These are phyloP conservation scores for Cartodere bifasciata DNA, from an alignment of 2,888 invertebrate species.

Conservation along the genomic window DNA sequence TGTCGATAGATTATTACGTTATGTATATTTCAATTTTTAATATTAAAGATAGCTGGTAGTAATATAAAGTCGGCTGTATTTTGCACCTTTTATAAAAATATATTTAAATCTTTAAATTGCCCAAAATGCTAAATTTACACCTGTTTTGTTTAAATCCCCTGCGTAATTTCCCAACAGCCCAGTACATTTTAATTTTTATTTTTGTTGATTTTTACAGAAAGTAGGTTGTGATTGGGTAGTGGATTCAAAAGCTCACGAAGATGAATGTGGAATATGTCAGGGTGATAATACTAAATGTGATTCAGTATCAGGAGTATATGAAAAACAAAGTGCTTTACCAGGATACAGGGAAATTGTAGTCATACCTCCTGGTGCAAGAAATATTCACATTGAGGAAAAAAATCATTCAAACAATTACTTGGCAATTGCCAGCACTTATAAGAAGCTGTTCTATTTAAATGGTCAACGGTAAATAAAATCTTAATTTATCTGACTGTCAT, in stretches of 20 bases:
- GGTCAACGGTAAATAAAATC: conserved; percentile 52
- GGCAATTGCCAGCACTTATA: conserved; percentile 58
- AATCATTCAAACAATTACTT: conserved; percentile 66
- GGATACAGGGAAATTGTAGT: conserved; percentile 51
- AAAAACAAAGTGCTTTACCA: conserved; percentile 34
- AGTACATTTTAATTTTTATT: too few relatives aligned
- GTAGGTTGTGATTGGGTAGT: conserved; percentile 88
- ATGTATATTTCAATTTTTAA: too few relatives aligned
- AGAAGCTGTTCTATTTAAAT: conserved; percentile 63
- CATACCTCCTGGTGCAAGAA: conserved; percentile 68
- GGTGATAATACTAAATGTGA: conserved; percentile 74
- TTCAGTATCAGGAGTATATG: conserved; percentile 48
- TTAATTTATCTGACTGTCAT: too few relatives aligned
- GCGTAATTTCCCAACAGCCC: too few relatives aligned
- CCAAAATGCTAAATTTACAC: too few relatives aligned
- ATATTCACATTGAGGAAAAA: conserved; percentile 65
- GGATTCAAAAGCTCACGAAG: conserved; percentile 66
- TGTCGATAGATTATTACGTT: too few relatives aligned
- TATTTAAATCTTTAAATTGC: too few relatives aligned
- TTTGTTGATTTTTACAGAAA: conserved; percentile 51
- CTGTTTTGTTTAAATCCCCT: too few relatives aligned
- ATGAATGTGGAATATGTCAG: conserved; percentile 76
- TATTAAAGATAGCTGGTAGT: too few relatives aligned
- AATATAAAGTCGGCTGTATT: too few relatives aligned
- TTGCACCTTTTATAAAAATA: too few relatives aligned